Conservation (phyloP, 2,888 invertebrate species). For the Xanthorhoe spadicearia region DNA sequence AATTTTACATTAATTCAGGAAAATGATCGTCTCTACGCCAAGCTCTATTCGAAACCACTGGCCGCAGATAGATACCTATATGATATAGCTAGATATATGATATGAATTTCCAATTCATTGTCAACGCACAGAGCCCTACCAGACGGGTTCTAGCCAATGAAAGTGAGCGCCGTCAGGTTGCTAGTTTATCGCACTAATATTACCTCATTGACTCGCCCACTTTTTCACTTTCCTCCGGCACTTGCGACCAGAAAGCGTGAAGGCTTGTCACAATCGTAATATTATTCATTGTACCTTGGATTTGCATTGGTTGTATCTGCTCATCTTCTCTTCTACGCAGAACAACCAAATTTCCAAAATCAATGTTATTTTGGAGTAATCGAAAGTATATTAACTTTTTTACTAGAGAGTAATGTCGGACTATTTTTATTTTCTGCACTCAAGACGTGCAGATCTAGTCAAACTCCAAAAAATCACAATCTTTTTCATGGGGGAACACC, state of each 20-base stretch:
- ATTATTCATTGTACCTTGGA: conserved; percentile 34
- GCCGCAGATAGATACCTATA: neutral
- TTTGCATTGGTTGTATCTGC: conserved; percentile 23
- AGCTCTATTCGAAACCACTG: neutral
- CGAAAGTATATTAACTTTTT: too few relatives aligned
- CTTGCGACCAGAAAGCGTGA: conserved; percentile 75
- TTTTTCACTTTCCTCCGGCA: conserved; percentile 76
- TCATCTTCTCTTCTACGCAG: neutral
- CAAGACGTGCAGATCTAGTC: too few relatives aligned
- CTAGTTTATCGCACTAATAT: conserved; percentile 66
- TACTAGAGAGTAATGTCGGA: too few relatives aligned
- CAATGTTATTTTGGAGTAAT: too few relatives aligned
- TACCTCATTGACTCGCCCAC: conserved; percentile 72
- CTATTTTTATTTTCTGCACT: too few relatives aligned
- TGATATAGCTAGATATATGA: too few relatives aligned
- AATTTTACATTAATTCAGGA: neutral
- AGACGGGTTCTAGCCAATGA: conserved; percentile 59
- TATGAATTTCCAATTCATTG: conserved; percentile 20
- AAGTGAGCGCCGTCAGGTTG: conserved; percentile 71
- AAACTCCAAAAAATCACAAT: too few relatives aligned
- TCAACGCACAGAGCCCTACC: conserved; percentile 23
- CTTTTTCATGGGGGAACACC: too few relatives aligned
- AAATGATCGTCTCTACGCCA: neutral
- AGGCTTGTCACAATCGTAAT: conserved; percentile 54
- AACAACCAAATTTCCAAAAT: too few relatives aligned